Evolutionary conservation across 2,797 vertebrate species (phyloP), one percentile per base, ranked within the genome.

Genomic region (Chiroxiphia lanceolata): DNA sequence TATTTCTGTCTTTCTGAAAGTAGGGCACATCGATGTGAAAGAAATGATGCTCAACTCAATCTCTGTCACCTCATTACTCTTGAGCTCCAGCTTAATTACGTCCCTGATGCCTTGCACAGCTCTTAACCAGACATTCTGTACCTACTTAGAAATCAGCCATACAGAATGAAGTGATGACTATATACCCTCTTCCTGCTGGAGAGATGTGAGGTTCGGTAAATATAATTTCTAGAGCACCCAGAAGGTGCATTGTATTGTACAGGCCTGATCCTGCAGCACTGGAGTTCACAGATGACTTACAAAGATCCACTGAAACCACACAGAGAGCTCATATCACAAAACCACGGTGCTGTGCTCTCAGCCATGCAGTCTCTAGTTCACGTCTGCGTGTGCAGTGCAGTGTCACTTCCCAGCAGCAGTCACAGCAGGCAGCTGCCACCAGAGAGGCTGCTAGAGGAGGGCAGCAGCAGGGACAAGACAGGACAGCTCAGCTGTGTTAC

Each of bases 41-140:
- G 84, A 91, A 96, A 95, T 68, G 78, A 95, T 93, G 89, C 81
- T 94, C 93, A 93, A 13, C 68, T 61, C 64, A 74, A 85, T 91
- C 87, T 89, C 83, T 95, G 94, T 95, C 93, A 94, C 94, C 68
- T 94, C 94, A 95, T 95, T 93, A 96, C 61, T 95, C 95, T 95
- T 91, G 78, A 92, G 71, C 78, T 94, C 75, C 68, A 92, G 64
- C 57, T 92, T 95, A 96, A 95, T 94, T 95, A 94, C 82, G 65
- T 95, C 85, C 69, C 83, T 76, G 90, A 94, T 87, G 92, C 94
- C 87, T 97, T 95, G 78, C 84, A 87, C 89, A 89, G 75, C 71
- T 91, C 60, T 89, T 93, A 87, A 87, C 81, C 78, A 95, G 86
- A 70, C 45, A 54, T 91, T 93, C 63, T 67, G 44, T 60, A 81